Conservation (phyloP, 2,888 invertebrate species). For the Coelinius sp. region DNA sequence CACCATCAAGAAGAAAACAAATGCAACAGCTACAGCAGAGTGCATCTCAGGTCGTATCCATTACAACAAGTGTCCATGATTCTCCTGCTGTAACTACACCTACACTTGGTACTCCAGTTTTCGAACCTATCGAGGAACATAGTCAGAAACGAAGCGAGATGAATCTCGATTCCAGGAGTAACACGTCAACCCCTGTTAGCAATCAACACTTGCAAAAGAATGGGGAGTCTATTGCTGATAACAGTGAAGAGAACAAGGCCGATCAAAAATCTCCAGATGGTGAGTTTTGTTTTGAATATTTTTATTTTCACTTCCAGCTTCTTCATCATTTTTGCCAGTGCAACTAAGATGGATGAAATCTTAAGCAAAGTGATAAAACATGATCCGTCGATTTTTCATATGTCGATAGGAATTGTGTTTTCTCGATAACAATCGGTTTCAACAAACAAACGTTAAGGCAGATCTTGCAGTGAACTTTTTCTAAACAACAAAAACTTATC, state of each 20-base stretch:
- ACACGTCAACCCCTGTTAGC: constrained; percentile 55
- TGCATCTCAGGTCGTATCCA: constrained; percentile 39
- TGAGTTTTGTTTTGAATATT: constrained; percentile 50
- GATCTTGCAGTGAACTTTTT: no score
- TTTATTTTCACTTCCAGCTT: no score
- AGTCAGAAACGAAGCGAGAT: constrained; percentile 59
- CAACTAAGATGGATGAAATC: no score
- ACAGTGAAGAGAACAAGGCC: constrained; percentile 53
- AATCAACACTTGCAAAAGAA: constrained; percentile 57
- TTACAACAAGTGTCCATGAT: not conserved
- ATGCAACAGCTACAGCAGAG: constrained; percentile 49
- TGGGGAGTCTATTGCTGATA: constrained; percentile 60
- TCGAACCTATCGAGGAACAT: constrained; percentile 51
- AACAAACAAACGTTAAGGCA: no score
- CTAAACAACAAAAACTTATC: no score
- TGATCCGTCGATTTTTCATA: no score
- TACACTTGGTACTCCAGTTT: constrained; percentile 48
- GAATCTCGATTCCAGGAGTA: constrained; percentile 54
- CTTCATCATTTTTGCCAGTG: not conserved
- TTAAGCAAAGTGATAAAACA: no score
- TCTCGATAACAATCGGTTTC: no score
- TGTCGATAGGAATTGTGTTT: no score
- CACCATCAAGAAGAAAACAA: constrained; percentile 63
- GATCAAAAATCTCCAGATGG: constrained; percentile 58
- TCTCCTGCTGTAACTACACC: constrained; percentile 42